Percentiles rank a stretch among this genome's conserved stretches.
Conservation (phyloP, 2,113 vertebrate genomes). For the Candoia aspera region DNA sequence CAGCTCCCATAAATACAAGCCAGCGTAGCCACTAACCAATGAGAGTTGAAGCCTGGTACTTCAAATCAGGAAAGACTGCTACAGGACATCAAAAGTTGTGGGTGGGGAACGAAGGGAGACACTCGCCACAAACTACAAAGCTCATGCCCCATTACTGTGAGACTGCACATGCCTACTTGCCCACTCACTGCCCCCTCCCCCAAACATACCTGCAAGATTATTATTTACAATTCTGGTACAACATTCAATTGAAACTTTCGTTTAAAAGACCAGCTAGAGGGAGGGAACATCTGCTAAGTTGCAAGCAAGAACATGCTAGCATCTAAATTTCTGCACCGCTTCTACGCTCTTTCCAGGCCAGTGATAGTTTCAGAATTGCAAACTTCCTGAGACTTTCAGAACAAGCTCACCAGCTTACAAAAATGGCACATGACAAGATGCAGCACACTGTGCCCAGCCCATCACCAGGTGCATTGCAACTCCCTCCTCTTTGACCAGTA, state of each 20-base stretch:
- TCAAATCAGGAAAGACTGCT: not conserved
- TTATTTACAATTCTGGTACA: not conserved
- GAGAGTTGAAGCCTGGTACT: not conserved
- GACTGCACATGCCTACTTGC: not conserved
- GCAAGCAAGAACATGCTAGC: not conserved
- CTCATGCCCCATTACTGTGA: not conserved
- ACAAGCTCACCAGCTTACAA: not conserved
- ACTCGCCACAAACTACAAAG: not conserved
- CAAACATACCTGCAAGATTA: not conserved
- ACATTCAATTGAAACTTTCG: not conserved
- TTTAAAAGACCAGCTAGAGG: not conserved
- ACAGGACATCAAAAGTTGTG: not conserved
- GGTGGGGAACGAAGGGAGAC: not conserved
- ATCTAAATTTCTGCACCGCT: not conserved
- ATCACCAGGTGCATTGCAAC: not conserved
- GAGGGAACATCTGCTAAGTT: not conserved
- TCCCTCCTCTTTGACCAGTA: slow-evolving; percentile 1
- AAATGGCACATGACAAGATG: no score
- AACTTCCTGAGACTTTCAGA: not conserved
- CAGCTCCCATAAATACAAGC: not conserved
- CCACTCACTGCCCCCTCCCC: not conserved
- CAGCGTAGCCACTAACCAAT: not conserved
- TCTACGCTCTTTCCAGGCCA: not conserved
- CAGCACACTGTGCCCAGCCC: not conserved
- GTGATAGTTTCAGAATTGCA: not conserved